phyloP scores from a whole-genome alignment of 2,888 invertebrate species.

The Yponomeuta evonymella region DNA sequence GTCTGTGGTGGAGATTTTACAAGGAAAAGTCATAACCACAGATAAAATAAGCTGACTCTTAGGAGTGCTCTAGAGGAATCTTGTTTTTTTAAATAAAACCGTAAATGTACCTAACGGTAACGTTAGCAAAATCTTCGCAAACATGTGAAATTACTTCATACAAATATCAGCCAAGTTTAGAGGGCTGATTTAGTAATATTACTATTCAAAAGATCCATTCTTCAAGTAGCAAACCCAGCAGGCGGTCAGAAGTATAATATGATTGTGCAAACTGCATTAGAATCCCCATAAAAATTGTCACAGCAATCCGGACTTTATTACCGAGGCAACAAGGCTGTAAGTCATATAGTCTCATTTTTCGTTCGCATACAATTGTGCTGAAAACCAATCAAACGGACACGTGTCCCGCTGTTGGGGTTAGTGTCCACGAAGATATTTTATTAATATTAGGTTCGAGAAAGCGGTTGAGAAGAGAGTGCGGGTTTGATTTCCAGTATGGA shows the following conservation, averaged over 20 bases:
- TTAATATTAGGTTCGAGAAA: constrained; percentile 3
- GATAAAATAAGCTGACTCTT: too few relatives aligned
- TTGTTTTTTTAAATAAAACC: too few relatives aligned
- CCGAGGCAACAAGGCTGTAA: too few relatives aligned
- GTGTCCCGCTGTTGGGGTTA: constrained; percentile 38
- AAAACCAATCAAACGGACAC: constrained; percentile 62
- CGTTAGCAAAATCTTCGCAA: too few relatives aligned
- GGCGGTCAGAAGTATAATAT: constrained; percentile 62
- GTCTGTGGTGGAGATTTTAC: too few relatives aligned
- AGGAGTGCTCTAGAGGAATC: too few relatives aligned
- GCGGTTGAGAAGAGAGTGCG: not conserved
- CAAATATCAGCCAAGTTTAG: too few relatives aligned
- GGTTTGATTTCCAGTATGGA: too few relatives aligned
- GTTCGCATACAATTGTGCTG: constrained; percentile 22
- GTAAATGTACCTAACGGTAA: too few relatives aligned
- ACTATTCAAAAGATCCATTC: constrained; percentile 10
- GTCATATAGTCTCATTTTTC: not conserved
- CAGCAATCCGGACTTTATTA: not conserved
- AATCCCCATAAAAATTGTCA: constrained; percentile 23
- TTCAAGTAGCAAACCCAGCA: constrained; percentile 59
- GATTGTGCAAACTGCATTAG: constrained; percentile 48
- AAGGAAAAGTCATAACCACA: too few relatives aligned
- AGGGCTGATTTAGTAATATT: not conserved
- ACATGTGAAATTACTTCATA: too few relatives aligned
- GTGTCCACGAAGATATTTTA: constrained; percentile 6